Base-by-base conservation (phyloP, 2,888 invertebrate species). In the Falcaria lacertinaria region DNA sequence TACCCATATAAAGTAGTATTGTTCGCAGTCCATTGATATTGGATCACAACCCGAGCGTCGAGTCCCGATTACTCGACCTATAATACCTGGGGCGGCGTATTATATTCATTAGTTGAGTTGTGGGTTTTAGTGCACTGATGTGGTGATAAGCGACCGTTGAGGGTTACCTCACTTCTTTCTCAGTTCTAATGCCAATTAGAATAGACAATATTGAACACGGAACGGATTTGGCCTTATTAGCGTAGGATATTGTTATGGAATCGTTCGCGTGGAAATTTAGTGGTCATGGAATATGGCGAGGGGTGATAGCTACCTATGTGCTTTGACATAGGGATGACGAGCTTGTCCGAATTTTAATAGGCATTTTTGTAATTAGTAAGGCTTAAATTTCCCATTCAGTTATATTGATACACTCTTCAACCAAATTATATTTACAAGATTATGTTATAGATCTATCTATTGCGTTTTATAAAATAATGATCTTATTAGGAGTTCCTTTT, bases 161-260 rank as follows among this genome's bases (percentile, higher is more conserved):
- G 76, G 81, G 69, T 67, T 73, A 80, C 84, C 83, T 75, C 80
- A 78, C 69, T 83, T 85, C 80, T 82, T 81, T 81, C 71, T 68
- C 59, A 70, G 69, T 80, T 77, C 80, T 80, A 80, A 81, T 86
- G 85, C 88, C 86, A 89, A 89, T 89, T 89, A 89, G 78, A 75
- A 69, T 69, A 77, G 75, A 82, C 85, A 86, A 81, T 85, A 82
- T 83, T 80, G 75, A 68, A 70, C 54, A 63, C 60, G 74, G 76
- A 80, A 85, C 80, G 83, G 84, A 84, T 81, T 80, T 76, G 70
- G 67, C 74, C 76, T 81, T 86, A 88, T 88, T 85, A 85, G 71
- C 79, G 81, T 79, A 82, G 71, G 82, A 84, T 85, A 84, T 86
- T 87, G 87, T 88, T 86, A 77, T 70, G 69, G 60, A 72, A 53